Evolutionary conservation across 2,888 invertebrate genomes (phyloP), one percentile per base, ranked within the genome.

Genomic region (Drosophila sordidula): DNA sequence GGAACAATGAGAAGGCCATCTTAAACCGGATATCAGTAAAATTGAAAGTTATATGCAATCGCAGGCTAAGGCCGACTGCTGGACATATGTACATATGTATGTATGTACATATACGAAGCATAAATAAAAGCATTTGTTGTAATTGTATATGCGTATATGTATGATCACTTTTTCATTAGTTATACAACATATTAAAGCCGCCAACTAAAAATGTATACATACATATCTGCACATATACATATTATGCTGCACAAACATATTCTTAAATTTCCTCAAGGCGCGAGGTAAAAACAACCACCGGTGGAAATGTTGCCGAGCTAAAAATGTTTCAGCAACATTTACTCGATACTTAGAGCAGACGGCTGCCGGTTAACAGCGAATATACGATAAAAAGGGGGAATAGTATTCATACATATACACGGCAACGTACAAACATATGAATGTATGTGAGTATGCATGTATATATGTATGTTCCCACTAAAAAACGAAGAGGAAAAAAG

Each of bases 1-100:
- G 62, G 61, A 74, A 56, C 56, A 62, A 58, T 44, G 46, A 65
- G 81, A 84, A 83, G 83, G 86, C 70, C 75, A 56, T 65, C 52
- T 62, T 74, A 82, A 86, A 80, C 85, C 84, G 78, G 86, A 82
- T 82, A 86, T 77, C 66, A 86, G 62, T 47, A 84, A 86, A 86
- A 85, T 68, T 75, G 86, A 85, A 85, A 85, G 86, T 86, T 82
- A 75, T 75, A 75, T 70, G 69, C 70, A 78, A 73, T 46, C 39
- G 51, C 6, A 47, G 42, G 14, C 39, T 59, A 22, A 44, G 34
- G 12, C 42, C 29, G 59, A 36, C 44, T 45, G 45, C 55, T 59
- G 41, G 36, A 29, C 29, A 29, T 29, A 9, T 3, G 3, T 9
- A 2, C 9, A 8, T 26, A 26, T 6, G 8, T 8, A 6, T 8